These are phyloP conservation scores for Cheilinus undulatus DNA, from an alignment of 2,113 vertebrate genomes.

Conservation along the genomic window DNA sequence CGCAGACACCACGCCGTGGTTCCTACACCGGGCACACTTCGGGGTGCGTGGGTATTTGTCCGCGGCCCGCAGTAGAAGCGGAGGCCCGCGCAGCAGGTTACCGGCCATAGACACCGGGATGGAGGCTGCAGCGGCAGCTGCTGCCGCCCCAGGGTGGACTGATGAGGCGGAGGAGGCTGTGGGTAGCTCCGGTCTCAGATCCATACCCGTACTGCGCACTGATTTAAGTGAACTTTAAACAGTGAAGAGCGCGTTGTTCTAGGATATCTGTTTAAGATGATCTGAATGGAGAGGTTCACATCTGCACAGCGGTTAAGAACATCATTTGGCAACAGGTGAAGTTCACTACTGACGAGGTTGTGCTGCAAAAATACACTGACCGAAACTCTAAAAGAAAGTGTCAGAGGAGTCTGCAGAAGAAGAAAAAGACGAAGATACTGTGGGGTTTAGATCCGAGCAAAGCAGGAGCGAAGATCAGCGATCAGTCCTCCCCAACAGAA, in stretches of 20 bases:
- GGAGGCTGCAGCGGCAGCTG: constrained; percentile 76
- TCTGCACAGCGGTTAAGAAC: constrained; percentile 36
- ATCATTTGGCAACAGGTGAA: constrained; percentile 63
- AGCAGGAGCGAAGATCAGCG: constrained; percentile 39
- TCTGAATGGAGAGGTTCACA: constrained; percentile 39
- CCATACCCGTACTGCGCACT: constrained; percentile 81
- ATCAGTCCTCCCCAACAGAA: constrained; percentile 42
- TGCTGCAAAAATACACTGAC: neutral
- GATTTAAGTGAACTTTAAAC: neutral
- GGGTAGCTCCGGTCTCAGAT: constrained; percentile 91
- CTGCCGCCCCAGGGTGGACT: constrained; percentile 82
- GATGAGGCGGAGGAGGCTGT: constrained; percentile 86
- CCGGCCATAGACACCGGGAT: constrained; percentile 93
- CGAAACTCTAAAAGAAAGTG: constrained; percentile 14
- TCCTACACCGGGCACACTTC: constrained; percentile 97
- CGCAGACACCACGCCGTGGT: constrained; percentile 97
- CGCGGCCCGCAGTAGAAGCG: constrained; percentile 90
- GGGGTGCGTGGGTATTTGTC: constrained; percentile 98
- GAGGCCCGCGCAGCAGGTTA: constrained; percentile 90
- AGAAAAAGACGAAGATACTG: constrained; percentile 8
- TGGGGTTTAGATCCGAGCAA: constrained; percentile 51
- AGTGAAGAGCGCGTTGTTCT: neutral
- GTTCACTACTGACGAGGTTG: constrained; percentile 9
- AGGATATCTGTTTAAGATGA: neutral
- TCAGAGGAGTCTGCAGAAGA: constrained; percentile 4